Percentiles rank a stretch among this genome's conserved stretches.
Conservation (phyloP, 2,113 vertebrate species). For the Oncorhynchus gorbuscha region DNA sequence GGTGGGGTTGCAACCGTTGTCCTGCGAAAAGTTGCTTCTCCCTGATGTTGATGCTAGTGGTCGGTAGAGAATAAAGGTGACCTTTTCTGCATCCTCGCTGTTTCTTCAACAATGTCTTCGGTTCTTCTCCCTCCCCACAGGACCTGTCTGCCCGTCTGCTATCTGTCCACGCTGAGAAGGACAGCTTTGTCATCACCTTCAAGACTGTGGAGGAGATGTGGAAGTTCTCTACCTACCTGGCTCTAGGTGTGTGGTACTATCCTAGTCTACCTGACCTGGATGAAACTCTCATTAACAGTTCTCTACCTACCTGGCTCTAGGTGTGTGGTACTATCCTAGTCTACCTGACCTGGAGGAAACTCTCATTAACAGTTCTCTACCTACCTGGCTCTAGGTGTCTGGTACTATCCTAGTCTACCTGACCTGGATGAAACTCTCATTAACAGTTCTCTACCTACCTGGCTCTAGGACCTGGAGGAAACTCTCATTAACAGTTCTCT, state of each 20-base stretch:
- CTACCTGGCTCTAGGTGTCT: slow-evolving; percentile 86
- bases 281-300: too few relatives aligned
- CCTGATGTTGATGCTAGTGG: too few relatives aligned
- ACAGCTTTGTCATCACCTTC: slow-evolving; percentile 90
- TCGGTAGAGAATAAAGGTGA: too few relatives aligned
- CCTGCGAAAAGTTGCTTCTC: too few relatives aligned
- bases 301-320: slow-evolving; percentile 87
- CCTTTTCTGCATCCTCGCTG: neutral
- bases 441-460: slow-evolving; percentile 76
- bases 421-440: too few relatives aligned
- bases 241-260: slow-evolving; percentile 77
- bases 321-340: slow-evolving; percentile 59
- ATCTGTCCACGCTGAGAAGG: slow-evolving; percentile 84
- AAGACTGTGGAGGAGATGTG: slow-evolving; percentile 96
- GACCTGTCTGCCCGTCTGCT: slow-evolving; percentile 93
- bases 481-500: too few relatives aligned
- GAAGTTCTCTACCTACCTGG: slow-evolving; percentile 95
- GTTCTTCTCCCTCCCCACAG: slow-evolving; percentile 56
- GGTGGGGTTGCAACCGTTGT: too few relatives aligned
- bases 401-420: neutral
- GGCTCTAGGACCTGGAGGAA: slow-evolving; percentile 66
- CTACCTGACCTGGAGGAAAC: too few relatives aligned
- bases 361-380: too few relatives aligned
- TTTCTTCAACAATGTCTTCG: neutral
- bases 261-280: neutral